These are phyloP conservation scores for Pollachius pollachius DNA, from an alignment of 2,113 vertebrate species.

Conservation along the genomic window DNA sequence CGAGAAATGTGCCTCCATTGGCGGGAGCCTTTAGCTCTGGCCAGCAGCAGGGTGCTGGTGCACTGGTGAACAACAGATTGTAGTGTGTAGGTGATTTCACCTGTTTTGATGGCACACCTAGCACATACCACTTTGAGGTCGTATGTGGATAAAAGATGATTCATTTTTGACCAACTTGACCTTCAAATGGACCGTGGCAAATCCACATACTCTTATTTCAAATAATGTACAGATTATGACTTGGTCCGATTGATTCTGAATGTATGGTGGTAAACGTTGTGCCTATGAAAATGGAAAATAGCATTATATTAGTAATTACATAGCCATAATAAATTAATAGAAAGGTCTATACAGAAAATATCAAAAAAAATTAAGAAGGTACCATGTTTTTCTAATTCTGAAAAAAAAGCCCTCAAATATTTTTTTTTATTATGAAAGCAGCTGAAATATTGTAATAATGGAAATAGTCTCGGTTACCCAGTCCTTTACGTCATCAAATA, in stretches of 20 bases:
- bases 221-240: too few relatives aligned
- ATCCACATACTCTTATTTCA: conserved; percentile 6
- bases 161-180: conserved; percentile 11
- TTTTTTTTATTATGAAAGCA: too few relatives aligned
- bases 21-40: conserved; percentile 21
- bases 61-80: conserved; percentile 70
- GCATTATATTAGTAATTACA: too few relatives aligned
- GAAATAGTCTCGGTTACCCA: too few relatives aligned
- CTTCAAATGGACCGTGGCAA: conserved; percentile 31
- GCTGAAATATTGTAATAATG: too few relatives aligned
- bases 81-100: conserved; percentile 70
- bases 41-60: conserved; percentile 67
- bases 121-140: conserved; percentile 69
- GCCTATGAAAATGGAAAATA: too few relatives aligned
- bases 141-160: conserved; percentile 19
- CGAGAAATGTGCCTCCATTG: conserved; percentile 76
- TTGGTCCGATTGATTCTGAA: not conserved
- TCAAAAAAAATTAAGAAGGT: not conserved
- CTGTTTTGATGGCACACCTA: conserved; percentile 66
- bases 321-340: too few relatives aligned
- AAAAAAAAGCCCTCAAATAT: too few relatives aligned
- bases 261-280: not conserved
- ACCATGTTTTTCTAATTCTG: too few relatives aligned
- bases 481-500: too few relatives aligned
- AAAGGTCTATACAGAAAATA: not conserved